Evolutionary conservation across 2,113 vertebrate species (phyloP).

Genomic region (Cichladusa arquata): DNA sequence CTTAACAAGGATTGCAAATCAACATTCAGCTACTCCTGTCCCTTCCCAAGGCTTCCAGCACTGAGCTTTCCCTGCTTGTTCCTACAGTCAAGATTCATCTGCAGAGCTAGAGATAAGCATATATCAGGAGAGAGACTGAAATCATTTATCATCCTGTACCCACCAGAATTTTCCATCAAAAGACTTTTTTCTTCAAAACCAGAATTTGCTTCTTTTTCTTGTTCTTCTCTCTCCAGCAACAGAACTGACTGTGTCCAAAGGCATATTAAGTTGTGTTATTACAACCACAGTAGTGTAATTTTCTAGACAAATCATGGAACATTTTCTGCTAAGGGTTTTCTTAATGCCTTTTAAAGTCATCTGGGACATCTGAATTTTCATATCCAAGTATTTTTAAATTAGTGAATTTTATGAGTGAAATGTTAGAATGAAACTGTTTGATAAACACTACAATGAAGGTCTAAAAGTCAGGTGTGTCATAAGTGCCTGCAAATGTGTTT

Average conservation of each 20-base stretch:
- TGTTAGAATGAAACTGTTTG: background rate
- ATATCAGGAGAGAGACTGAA: background rate
- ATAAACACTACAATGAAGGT: background rate
- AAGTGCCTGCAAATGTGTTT: background rate
- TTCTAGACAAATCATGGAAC: background rate
- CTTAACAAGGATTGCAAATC: background rate
- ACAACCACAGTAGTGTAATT: background rate
- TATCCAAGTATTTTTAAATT: background rate
- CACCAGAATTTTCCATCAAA: background rate
- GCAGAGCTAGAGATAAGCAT: background rate
- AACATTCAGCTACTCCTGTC: background rate
- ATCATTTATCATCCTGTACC: background rate
- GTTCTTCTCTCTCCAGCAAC: background rate
- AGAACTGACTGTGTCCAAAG: background rate
- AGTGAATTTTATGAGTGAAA: background rate
- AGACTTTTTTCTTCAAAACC: background rate
- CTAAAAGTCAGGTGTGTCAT: background rate
- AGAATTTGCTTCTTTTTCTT: background rate
- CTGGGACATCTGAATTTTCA: background rate
- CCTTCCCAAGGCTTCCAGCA: background rate
- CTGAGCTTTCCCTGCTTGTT: background rate
- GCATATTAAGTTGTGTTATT: background rate
- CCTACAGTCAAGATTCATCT: background rate
- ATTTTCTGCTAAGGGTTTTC: background rate
- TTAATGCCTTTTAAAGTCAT: background rate